Base-by-base conservation (phyloP, 2,797 vertebrate genomes). In the Petrocephalus schoutedeni region DNA sequence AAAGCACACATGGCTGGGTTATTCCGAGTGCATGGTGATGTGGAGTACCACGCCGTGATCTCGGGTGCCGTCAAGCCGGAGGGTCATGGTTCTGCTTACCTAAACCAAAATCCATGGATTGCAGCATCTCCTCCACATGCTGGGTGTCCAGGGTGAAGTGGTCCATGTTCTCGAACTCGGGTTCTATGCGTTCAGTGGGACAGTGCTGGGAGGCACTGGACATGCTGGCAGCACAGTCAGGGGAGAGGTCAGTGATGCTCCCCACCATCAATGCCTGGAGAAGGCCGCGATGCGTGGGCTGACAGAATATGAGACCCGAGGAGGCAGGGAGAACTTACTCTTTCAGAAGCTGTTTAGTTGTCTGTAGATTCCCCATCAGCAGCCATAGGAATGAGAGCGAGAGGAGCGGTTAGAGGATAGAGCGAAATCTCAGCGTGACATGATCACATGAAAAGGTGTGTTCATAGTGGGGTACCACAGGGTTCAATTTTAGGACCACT, bases 161-260 rank as follows among this genome's bases (percentile, higher is more conserved):
- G 28, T 99, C 98, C 98, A 99, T 98, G 93, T 93, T 97, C 93
- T 99, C 98, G 3, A 97, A 99, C 87, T 97, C 97, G 0, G 95
- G 96, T 89, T 98, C 97, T 0, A 95, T 95, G 89, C 95, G 92
- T 57, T 96, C 95, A 64, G 95, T 93, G 0, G 93, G 14, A 51
- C 59, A 71, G 41, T n/a, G 4, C 23, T 64, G 58, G 23, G 58
- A 7, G 5, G 58, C 61, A 23, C 10, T 57, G 28, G 87, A 85
- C 23, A 88, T 85, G 57, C 87, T 88, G 32, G 4, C 4, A 71
- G n/a, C 56, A 45, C 36, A 56, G 41, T 58, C 54, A 83, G 87
- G 56, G 58, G 19, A 41, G 53, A 49, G 87, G 74, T 61, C 36
- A 83, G 54, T 19, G 21, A 83, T 85, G 23, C 16, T 54, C 23